Percentiles rank a stretch among this genome's conserved stretches.
phyloP scores from a whole-genome alignment of 2,888 invertebrate genomes.

The Lutraria lutraria region DNA sequence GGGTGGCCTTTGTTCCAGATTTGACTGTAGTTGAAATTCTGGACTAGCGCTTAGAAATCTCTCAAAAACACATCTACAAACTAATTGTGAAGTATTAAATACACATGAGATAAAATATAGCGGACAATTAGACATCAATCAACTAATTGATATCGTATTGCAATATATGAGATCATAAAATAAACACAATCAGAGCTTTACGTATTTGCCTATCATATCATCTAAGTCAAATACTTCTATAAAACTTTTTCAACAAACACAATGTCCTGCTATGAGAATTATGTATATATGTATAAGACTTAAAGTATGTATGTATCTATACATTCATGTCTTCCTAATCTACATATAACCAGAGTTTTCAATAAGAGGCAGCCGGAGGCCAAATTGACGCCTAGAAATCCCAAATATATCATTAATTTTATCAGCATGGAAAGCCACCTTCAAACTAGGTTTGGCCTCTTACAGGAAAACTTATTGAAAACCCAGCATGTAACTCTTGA shows the following conservation, averaged over 20 bases:
- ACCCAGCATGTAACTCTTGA: too few species aligned
- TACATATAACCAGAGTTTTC: too few species aligned
- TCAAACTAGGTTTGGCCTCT: too few species aligned
- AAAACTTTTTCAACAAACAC: background rate
- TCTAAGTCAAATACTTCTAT: background rate
- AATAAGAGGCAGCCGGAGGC: too few species aligned
- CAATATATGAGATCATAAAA: conserved; percentile 20
- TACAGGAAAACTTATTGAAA: too few species aligned
- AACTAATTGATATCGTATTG: conserved; percentile 1
- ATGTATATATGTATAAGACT: background rate
- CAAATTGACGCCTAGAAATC: too few species aligned
- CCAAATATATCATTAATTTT: too few species aligned
- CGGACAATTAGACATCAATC: background rate
- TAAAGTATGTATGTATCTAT: background rate
- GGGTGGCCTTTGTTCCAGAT: too few species aligned
- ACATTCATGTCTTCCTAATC: background rate
- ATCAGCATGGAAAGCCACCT: too few species aligned
- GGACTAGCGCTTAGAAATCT: too few species aligned
- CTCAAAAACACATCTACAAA: background rate
- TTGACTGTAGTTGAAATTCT: too few species aligned
- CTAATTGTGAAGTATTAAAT: background rate
- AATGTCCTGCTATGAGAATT: background rate
- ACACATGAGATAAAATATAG: background rate
- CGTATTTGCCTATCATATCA: background rate
- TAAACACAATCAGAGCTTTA: background rate